Evolutionary conservation across 2,113 vertebrate species (phyloP).

Genomic region (Caretta caretta): DNA sequence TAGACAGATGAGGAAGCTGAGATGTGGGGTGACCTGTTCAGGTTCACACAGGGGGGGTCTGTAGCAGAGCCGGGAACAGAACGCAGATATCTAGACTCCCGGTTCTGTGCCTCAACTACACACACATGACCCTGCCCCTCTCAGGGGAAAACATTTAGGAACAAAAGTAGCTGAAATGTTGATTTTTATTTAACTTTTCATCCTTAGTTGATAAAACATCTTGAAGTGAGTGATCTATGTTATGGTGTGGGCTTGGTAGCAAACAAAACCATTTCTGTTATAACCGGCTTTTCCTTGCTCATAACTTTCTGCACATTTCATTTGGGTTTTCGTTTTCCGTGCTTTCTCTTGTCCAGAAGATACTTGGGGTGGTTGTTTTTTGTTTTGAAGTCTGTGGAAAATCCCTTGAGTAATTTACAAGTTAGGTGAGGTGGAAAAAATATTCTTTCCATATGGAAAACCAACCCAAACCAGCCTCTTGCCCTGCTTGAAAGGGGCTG

Average conservation of each 20-base stretch:
- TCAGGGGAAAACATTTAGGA: not conserved
- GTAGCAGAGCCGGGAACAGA: not conserved
- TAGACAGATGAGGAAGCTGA: fast-evolving
- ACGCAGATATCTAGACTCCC: not conserved
- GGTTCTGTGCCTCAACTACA: not conserved
- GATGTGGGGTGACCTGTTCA: not conserved
- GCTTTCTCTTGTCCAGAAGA: not conserved
- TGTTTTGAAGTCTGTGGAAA: not conserved
- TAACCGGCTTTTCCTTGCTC: not conserved
- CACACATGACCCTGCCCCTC: not conserved
- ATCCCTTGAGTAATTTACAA: fast-evolving
- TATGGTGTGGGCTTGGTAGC: not conserved
- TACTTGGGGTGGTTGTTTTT: not conserved
- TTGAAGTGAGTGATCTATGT: fast-evolving
- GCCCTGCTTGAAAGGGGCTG: not conserved
- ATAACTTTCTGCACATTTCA: not conserved
- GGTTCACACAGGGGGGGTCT: too few species aligned
- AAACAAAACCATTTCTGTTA: not conserved
- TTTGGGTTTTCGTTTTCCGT: not conserved
- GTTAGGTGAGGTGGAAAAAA: not conserved
- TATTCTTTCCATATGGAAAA: not conserved
- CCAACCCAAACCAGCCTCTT: fast-evolving
- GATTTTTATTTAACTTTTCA: not conserved
- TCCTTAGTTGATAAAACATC: not conserved
- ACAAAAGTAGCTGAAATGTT: not conserved